Evolutionary conservation across 2,113 vertebrate genomes (phyloP).

Genomic region (Tichodroma muraria): DNA sequence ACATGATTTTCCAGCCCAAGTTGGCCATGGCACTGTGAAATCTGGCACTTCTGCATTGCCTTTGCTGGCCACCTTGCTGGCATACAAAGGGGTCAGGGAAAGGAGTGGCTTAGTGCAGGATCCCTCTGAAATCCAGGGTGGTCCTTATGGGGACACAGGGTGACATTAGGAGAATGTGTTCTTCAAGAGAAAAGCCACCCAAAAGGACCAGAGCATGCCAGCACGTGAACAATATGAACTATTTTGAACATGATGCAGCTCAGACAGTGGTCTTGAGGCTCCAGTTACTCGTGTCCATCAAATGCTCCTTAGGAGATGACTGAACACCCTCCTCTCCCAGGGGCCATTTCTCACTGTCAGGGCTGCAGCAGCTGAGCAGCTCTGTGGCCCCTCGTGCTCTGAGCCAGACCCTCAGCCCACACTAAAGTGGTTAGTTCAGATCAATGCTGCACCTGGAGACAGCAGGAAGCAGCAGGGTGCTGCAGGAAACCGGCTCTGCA

Average conservation of each 20-base stretch:
- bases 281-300: neutral
- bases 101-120: neutral
- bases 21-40: neutral
- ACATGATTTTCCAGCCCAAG: neutral
- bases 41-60: neutral
- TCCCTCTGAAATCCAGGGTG: neutral
- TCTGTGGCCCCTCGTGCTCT: neutral
- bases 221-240: neutral
- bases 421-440: neutral
- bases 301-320: neutral
- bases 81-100: neutral
- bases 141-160: neutral
- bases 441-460: neutral
- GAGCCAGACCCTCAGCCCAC: neutral
- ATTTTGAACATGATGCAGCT: neutral
- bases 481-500: neutral
- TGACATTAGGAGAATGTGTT: accelerated
- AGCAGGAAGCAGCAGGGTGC: neutral
- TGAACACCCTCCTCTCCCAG: neutral
- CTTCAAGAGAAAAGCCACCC: neutral
- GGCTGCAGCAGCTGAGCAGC: neutral
- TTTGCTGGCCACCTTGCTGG: neutral
- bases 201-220: neutral
- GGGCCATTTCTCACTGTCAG: neutral
- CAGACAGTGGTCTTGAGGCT: neutral